A percentile compares a stretch with the other conserved stretches of the same genome.
phyloP scores from a whole-genome alignment of 2,797 vertebrate species.

The Glyptemys insculpta region DNA sequence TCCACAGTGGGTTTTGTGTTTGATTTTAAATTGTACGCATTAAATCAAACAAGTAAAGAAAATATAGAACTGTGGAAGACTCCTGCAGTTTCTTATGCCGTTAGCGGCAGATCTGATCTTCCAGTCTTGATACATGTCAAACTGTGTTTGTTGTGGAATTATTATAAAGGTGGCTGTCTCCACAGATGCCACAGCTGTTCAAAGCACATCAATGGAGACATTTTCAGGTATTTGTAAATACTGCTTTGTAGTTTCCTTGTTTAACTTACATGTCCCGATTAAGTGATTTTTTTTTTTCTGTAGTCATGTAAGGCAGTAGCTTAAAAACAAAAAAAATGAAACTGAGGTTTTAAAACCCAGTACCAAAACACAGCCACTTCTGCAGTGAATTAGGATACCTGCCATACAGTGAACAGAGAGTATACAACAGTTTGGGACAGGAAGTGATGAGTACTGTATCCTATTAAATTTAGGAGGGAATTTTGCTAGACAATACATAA shows the following conservation, averaged over 20 bases:
- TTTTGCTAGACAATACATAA: background rate
- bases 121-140: background rate
- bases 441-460: background rate
- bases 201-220: background rate
- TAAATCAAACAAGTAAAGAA: background rate
- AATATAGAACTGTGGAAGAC: background rate
- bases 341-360: background rate
- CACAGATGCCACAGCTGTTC: background rate
- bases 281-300: background rate
- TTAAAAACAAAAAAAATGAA: background rate
- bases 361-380: background rate
- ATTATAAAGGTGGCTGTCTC: background rate
- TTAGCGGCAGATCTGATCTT: background rate
- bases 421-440: background rate
- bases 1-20: fast-evolving
- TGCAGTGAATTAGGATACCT: background rate
- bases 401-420: background rate
- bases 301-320: background rate
- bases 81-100: background rate
- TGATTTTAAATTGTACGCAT: background rate
- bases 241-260: background rate
- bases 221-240: background rate
- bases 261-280: background rate
- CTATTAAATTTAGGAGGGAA: background rate
- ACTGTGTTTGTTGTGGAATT: background rate